These are phyloP conservation scores for Tetrao urogallus DNA, from an alignment of 2,113 vertebrate genomes.

Conservation along the genomic window DNA sequence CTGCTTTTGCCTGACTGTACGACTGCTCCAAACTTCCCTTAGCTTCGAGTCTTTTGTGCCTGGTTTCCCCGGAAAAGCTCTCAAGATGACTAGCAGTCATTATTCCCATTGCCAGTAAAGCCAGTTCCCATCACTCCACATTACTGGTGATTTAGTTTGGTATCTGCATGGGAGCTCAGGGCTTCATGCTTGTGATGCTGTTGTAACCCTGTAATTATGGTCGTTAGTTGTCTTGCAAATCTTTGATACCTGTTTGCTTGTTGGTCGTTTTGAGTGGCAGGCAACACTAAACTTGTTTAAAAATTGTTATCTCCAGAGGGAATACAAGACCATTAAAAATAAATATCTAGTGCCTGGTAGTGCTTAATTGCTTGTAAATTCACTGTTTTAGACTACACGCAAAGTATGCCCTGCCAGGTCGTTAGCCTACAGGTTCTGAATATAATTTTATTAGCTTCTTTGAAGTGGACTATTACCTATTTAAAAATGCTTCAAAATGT, in stretches of 20 bases:
- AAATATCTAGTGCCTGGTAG: not conserved
- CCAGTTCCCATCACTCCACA: not conserved
- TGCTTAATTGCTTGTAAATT: conserved; percentile 54
- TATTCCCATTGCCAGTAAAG: not conserved
- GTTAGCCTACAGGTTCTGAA: conserved; percentile 53
- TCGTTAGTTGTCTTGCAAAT: not conserved
- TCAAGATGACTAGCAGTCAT: not conserved
- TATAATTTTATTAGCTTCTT: conserved; percentile 54
- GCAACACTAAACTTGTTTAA: not conserved
- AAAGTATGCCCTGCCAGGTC: conserved; percentile 26
- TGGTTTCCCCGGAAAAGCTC: not conserved
- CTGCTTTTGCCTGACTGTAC: rapidly evolving
- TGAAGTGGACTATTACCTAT: conserved; percentile 61
- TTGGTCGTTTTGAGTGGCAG: not conserved
- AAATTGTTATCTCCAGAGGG: not conserved
- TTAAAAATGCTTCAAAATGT: conserved; percentile 70
- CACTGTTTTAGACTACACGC: conserved; percentile 9
- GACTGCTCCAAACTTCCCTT: not conserved
- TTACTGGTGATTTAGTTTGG: not conserved
- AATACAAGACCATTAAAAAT: not conserved
- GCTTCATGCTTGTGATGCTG: rapidly evolving
- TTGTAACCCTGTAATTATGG: rapidly evolving
- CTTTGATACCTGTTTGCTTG: not conserved
- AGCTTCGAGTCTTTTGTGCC: not conserved
- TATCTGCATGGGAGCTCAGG: not conserved